These are phyloP conservation scores for Dusona sp. DNA, from an alignment of 2,888 invertebrate species.

Conservation along the genomic window DNA sequence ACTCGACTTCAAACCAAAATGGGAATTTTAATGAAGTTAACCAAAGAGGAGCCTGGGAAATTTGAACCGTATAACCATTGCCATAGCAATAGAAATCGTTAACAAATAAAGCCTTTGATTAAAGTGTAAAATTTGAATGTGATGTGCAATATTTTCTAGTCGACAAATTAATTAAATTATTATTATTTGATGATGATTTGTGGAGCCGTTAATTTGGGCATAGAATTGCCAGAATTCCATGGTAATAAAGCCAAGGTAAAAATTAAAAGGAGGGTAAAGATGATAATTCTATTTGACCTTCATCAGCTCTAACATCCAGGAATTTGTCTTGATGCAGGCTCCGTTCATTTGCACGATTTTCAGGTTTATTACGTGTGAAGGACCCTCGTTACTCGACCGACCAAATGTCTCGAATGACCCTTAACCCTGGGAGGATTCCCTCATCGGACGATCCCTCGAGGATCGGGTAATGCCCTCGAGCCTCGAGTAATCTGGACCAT, in stretches of 20 bases:
- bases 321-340: slow-evolving; percentile 6
- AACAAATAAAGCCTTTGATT: too few species aligned
- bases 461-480: slow-evolving; percentile 39
- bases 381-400: slow-evolving; percentile 35
- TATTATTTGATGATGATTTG: background rate
- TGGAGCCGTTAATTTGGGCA: background rate
- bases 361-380: slow-evolving; percentile 58
- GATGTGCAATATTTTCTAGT: background rate
- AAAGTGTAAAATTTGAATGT: background rate
- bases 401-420: slow-evolving; percentile 36
- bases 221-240: background rate
- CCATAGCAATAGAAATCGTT: background rate
- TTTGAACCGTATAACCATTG: background rate
- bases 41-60: background rate
- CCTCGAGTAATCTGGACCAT: slow-evolving; percentile 43
- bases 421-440: slow-evolving; percentile 41
- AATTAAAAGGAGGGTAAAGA: background rate
- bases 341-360: slow-evolving; percentile 9
- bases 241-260: background rate
- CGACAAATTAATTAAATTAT: background rate
- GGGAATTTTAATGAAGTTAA: background rate
- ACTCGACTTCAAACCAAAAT: background rate
- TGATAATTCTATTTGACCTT: slow-evolving; percentile 22
- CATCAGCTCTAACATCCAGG: slow-evolving; percentile 12
- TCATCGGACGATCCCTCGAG: slow-evolving; percentile 54